Base-by-base conservation (phyloP, 2,888 invertebrate species). In the Polylopha cassiicola region DNA sequence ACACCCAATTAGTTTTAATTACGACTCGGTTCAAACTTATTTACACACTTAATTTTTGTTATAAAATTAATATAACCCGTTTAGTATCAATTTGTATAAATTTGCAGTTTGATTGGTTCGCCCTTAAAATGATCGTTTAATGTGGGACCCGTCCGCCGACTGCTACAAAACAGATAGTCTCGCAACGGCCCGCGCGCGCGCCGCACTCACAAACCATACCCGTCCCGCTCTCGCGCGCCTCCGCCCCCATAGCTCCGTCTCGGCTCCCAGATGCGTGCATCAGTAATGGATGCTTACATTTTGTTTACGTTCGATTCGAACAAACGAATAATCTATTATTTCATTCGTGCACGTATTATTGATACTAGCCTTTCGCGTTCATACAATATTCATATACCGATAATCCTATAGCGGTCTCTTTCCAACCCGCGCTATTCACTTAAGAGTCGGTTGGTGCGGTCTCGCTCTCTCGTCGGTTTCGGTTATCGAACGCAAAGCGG, bases 261-360 rank as follows among this genome's bases (percentile, higher is more conserved):
- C 60, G 55, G 58, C 42, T 50, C 50, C 52, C 59, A 47, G 61
- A 52, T 56, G 55, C 65, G 58, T 66, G 70, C 71, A 74, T 76
- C 77, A 69, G 71, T 81, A 77, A 81, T 79, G 74, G 78, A 80
- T 73, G 80, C 76, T 76, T 73, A 80, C 84, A 79, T 75, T 81
- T 81, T 82, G 85, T 85, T 84, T 80, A 84, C 80, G 76, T 79
- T 74, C 81, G 76, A 78, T 80, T 79, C 67, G 79, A 84, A 84
- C 85, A 84, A 82, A 82, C 81, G 82, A 80, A 84, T 84, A 80
- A 84, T 84, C 85, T 82, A 85, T 85, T 85, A 84, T 85, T 85
- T 84, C 85, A 84, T 84, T 85, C 85, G 81, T 78, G 71, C 85
- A 65, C 82, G 76, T 80, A 84, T 84, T 85, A 84, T 84, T 84